Evolutionary conservation across 1,140 invertebrate genomes (phyloP), one percentile per base, ranked within the genome.

Genomic region (Conus ventricosus): DNA sequence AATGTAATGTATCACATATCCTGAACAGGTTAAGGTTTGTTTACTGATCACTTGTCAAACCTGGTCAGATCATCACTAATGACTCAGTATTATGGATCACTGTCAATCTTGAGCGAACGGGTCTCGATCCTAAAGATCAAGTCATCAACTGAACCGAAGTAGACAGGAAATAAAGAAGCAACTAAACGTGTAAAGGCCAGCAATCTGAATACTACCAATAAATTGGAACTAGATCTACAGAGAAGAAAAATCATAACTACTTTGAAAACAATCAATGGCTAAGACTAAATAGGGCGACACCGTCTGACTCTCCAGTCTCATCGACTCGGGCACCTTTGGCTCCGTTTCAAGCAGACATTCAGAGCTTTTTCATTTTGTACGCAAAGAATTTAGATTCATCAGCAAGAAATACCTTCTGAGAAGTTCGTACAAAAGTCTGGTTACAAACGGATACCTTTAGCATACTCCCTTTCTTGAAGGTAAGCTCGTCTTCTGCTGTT

Each of bases 401-500:
- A n/a, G 20, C 23, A 23, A 71, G 20, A 1, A 7, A 23, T 23
- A 11, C 1, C 6, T 7, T 1, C 67, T 13, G 67, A 71, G 20
- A 71, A 71, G 20, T 23, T 20, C 67, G 20, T 71, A 71, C 20
- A 20, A 71, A 71, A 7, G 11, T 17, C 20, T 17, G 7, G 4
- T 71, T 11, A 23, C 20, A n/a, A 27, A 54, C 13, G 53, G 39
- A 92, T 96, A 99, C 99, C 97, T 99, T 99, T 84, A 99, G 96
- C 91, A 99, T 96, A 95, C 98, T 97, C 94, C 97, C 97, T 96
- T 98, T 98, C 93, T 97, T 97, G 96, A 99, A 99, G 96, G 98
- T 99, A 89, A 99, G 97, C 96, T 99, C 99, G 96, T 99, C 99
- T 94, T 98, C 98, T 92, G 98, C 99, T 91, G 98, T 99, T 89